phyloP scores from a whole-genome alignment of 1,140 invertebrate species.

The Atopsyche davidsoni region DNA sequence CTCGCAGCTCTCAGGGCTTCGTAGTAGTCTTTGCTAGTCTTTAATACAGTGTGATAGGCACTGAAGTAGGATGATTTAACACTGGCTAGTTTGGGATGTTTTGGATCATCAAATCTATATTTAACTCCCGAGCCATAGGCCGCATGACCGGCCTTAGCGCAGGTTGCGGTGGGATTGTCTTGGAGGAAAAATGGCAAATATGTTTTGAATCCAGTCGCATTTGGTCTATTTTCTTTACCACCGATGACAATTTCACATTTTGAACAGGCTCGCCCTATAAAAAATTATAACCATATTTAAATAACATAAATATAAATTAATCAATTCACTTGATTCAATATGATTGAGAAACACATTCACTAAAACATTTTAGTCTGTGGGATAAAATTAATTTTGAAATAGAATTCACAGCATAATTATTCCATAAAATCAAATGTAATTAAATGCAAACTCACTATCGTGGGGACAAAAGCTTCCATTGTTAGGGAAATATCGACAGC shows the following conservation, averaged over 20 bases:
- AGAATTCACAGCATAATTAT: no score
- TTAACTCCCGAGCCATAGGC: conserved; percentile 70
- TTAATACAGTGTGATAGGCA: conserved; percentile 93
- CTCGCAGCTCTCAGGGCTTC: conserved; percentile 77
- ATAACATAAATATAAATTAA: conserved; percentile 4
- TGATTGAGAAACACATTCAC: no score
- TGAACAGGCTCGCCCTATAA: conserved; percentile 33
- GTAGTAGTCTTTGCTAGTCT: conserved; percentile 88
- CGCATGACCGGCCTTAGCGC: conserved; percentile 84
- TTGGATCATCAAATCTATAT: conserved; percentile 38
- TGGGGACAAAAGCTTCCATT: conserved; percentile 68
- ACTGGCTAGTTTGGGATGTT: conserved; percentile 37
- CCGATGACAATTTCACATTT: conserved; percentile 49
- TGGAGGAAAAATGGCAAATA: conserved; percentile 84
- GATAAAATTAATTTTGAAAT: no score
- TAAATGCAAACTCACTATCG: conserved; percentile 37
- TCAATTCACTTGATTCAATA: no score
- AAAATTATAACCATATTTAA: conserved; percentile 11
- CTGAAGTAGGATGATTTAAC: conserved; percentile 83
- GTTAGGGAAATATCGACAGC: conserved; percentile 55
- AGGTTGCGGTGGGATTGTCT: conserved; percentile 78
- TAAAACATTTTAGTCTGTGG: no score
- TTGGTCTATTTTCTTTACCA: conserved; percentile 51
- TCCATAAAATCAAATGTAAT: no score
- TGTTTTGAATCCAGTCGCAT: conserved; percentile 61